Evolutionary conservation across 2,888 invertebrate genomes (phyloP).

Genomic region (Dichetophora obliterata): DNA sequence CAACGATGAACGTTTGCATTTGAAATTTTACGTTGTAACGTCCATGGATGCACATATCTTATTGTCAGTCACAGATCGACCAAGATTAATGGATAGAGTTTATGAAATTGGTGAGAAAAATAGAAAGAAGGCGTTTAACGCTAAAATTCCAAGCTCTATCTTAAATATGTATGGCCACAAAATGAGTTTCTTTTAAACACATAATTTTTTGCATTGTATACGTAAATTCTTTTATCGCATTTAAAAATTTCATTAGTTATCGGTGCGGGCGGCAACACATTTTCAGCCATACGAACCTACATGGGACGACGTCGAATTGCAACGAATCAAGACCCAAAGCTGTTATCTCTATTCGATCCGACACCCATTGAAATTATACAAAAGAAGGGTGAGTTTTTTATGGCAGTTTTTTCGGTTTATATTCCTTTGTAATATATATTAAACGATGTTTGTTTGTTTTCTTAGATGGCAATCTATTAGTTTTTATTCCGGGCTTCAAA

Average conservation of each 20-base stretch:
- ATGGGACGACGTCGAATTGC: slow-evolving; percentile 74
- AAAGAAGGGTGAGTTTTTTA: slow-evolving; percentile 60
- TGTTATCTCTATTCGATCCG: slow-evolving; percentile 75
- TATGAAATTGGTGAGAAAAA: slow-evolving; percentile 75
- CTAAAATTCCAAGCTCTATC: background rate
- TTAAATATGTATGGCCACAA: background rate
- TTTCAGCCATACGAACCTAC: slow-evolving; percentile 76
- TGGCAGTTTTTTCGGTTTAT: background rate
- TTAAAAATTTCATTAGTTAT: slow-evolving; percentile 69
- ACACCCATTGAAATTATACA: slow-evolving; percentile 78
- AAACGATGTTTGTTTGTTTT: slow-evolving; percentile 14
- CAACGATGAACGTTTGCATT: slow-evolving; percentile 69
- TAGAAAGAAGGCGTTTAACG: background rate
- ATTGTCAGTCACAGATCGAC: slow-evolving; percentile 72
- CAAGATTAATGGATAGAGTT: slow-evolving; percentile 72
- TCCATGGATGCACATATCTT: slow-evolving; percentile 79
- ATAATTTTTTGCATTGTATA: background rate
- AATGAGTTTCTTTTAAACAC: background rate
- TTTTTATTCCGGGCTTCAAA: slow-evolving; percentile 75
- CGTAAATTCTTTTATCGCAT: background rate
- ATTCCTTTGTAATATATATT: background rate
- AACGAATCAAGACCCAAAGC: slow-evolving; percentile 72
- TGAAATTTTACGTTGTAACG: slow-evolving; percentile 78
- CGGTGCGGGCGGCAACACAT: slow-evolving; percentile 80
- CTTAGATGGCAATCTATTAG: slow-evolving; percentile 75